These are phyloP conservation scores for Enchytraeus crypticus DNA, from an alignment of 2,888 invertebrate species.

Conservation along the genomic window DNA sequence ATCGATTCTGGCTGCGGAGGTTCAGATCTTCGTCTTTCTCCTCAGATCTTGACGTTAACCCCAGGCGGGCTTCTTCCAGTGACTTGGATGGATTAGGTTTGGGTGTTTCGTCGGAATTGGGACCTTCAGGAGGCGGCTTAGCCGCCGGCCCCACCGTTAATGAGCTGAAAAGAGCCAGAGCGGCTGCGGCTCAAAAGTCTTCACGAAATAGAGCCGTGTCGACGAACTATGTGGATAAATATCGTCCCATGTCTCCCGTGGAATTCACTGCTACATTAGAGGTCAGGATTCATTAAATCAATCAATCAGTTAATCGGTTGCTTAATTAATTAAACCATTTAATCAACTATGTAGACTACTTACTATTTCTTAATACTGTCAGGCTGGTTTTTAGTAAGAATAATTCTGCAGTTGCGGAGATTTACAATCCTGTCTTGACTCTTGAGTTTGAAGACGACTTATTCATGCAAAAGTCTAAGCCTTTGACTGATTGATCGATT, in stretches of 20 bases:
- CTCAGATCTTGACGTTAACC: slow-evolving; percentile 13
- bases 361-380: too few relatives aligned
- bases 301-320: too few relatives aligned
- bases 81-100: background rate
- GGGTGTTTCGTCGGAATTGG: background rate
- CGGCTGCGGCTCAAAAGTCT: background rate
- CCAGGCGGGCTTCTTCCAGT: background rate
- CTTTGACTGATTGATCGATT: too few relatives aligned
- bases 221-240: background rate
- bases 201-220: slow-evolving; percentile 1
- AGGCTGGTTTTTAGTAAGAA: too few relatives aligned
- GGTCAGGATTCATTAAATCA: too few relatives aligned
- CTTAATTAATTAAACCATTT: too few relatives aligned
- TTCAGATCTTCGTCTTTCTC: slow-evolving; percentile 19
- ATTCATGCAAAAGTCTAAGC: too few relatives aligned
- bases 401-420: too few relatives aligned
- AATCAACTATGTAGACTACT: too few relatives aligned
- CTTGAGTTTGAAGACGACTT: too few relatives aligned
- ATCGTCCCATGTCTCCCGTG: background rate
- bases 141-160: background rate
- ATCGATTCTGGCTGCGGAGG: slow-evolving; percentile 4
- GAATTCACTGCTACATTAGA: background rate
- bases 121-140: background rate
- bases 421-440: too few relatives aligned
- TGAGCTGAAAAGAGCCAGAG: background rate